A percentile compares a stretch with the other conserved stretches of the same genome.
phyloP scores from a whole-genome alignment of 2,797 vertebrate species.

The Spondyliosoma cantharus region DNA sequence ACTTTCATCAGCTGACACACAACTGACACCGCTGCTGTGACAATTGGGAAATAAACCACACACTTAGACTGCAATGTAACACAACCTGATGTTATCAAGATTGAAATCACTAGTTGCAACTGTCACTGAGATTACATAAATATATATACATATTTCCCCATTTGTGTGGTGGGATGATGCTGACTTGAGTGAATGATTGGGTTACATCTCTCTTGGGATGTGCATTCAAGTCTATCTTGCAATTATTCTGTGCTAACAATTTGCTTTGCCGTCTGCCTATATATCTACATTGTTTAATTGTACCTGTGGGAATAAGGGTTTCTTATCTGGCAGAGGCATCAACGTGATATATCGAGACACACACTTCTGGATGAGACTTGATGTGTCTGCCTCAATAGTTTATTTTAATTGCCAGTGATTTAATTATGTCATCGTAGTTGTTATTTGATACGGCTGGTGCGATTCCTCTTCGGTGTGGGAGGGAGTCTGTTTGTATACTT shows the following conservation, averaged over 20 bases:
- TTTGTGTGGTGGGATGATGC: background rate
- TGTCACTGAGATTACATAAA: background rate
- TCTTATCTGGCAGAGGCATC: background rate
- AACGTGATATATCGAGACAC: background rate
- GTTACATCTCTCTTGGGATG: background rate
- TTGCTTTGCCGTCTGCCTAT: too few relatives aligned
- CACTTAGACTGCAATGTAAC: background rate
- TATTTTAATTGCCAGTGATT: background rate
- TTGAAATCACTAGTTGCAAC: constrained; percentile 1
- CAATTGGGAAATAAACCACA: background rate
- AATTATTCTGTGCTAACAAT: background rate
- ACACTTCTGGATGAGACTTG: background rate
- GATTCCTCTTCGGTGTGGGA: background rate
- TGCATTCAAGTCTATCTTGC: background rate
- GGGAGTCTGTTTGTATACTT: too few relatives aligned
- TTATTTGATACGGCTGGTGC: background rate
- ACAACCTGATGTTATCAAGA: background rate
- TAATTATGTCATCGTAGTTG: background rate
- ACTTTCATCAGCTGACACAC: constrained; percentile 34
- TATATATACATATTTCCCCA: background rate
- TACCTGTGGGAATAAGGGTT: background rate
- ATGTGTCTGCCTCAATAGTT: background rate
- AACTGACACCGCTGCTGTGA: constrained; percentile 21
- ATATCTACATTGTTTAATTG: background rate
- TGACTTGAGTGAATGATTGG: background rate